Percentiles rank a stretch among this genome's conserved stretches.
These are phyloP conservation scores for Phataginus tricuspis DNA, from an alignment of 2,797 vertebrate genomes.

Conservation along the genomic window DNA sequence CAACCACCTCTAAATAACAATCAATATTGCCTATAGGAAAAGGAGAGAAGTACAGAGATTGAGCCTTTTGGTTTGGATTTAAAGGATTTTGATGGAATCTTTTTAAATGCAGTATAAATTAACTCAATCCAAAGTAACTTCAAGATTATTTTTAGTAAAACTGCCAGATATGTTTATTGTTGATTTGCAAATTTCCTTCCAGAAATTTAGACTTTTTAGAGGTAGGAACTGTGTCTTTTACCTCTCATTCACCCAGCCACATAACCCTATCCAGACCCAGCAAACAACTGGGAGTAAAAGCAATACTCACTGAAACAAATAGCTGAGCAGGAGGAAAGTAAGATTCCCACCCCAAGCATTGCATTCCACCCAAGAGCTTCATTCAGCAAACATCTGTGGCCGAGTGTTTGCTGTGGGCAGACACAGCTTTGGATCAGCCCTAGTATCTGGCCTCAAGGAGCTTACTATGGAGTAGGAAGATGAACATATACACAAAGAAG, in stretches of 20 bases:
- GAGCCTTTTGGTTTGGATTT: neutral
- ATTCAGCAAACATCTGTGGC: neutral
- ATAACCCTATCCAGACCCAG: neutral
- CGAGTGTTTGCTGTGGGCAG: neutral
- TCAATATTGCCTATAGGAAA: neutral
- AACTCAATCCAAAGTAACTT: neutral
- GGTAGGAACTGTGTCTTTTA: neutral
- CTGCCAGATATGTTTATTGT: neutral
- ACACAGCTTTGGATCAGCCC: neutral
- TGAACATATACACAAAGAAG: neutral
- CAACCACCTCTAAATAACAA: conserved; percentile 28
- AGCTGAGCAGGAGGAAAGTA: neutral
- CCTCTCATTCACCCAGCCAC: neutral
- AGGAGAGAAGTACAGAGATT: neutral
- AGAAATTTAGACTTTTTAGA: neutral
- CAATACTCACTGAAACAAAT: neutral
- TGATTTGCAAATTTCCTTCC: neutral
- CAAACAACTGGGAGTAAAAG: neutral
- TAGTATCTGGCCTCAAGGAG: neutral
- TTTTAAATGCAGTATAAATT: neutral
- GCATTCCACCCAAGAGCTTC: neutral
- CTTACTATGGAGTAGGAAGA: neutral
- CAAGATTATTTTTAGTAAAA: neutral
- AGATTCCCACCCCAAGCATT: neutral
- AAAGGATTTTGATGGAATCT: neutral